A percentile compares a stretch with the other conserved stretches of the same genome.
phyloP scores from a whole-genome alignment of 2,888 invertebrate genomes.

The Notodonta dromedarius region DNA sequence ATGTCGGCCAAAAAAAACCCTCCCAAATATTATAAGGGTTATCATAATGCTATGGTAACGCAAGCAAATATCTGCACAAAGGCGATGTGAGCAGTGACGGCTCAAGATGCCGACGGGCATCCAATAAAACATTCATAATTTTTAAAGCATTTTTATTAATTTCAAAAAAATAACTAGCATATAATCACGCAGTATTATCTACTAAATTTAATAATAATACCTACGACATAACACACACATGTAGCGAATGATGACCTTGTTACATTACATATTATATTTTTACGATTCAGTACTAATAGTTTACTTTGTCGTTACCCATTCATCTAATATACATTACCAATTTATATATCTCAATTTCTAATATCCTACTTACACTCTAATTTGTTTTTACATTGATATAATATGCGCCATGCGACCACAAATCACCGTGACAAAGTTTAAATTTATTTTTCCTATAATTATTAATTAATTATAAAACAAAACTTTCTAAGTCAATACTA shows the following conservation, averaged over 20 bases:
- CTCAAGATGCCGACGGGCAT: neutral
- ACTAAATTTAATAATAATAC: slow-evolving; percentile 61
- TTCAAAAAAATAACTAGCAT: slow-evolving; percentile 80
- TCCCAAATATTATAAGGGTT: too few species aligned
- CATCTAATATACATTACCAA: slow-evolving; percentile 68
- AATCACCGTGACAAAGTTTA: slow-evolving; percentile 32
- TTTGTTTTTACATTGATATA: slow-evolving; percentile 66
- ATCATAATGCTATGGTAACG: too few species aligned
- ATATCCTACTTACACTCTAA: slow-evolving; percentile 68
- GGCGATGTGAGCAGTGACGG: too few species aligned
- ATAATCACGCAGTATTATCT: slow-evolving; percentile 78
- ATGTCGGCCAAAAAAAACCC: too few species aligned
- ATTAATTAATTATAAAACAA: slow-evolving; percentile 4
- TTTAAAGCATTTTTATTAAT: slow-evolving; percentile 81
- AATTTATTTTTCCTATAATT: slow-evolving; percentile 2
- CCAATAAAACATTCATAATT: slow-evolving; percentile 30
- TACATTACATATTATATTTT: slow-evolving; percentile 50
- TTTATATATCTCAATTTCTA: slow-evolving; percentile 59
- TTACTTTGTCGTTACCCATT: slow-evolving; percentile 54
- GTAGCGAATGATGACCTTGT: slow-evolving; percentile 53
- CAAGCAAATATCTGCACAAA: too few species aligned
- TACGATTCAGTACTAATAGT: slow-evolving; percentile 69
- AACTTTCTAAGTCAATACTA: slow-evolving; percentile 24
- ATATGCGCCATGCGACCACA: slow-evolving; percentile 35
- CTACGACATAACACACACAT: slow-evolving; percentile 78